Evolutionary conservation across 2,113 vertebrate genomes (phyloP).

Genomic region (Dermatemys mawii): DNA sequence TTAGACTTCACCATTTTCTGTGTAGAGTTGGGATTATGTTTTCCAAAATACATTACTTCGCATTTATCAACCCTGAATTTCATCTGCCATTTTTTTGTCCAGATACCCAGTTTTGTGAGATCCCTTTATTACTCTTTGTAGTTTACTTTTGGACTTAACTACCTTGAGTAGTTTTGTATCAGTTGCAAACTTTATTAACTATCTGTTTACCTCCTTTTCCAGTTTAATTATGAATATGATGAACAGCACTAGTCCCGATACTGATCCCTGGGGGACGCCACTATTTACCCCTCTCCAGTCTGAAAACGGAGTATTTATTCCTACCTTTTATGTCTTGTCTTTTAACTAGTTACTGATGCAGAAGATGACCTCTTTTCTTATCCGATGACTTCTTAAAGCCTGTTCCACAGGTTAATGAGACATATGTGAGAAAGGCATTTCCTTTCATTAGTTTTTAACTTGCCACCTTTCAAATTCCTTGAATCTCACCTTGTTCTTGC

Average conservation of each 20-base stretch:
- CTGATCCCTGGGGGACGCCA: too few species aligned
- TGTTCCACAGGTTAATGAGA: neutral
- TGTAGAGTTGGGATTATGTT: neutral
- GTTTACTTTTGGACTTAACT: neutral
- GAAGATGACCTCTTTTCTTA: neutral
- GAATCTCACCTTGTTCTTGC: neutral
- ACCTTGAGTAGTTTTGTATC: neutral
- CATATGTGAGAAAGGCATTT: neutral
- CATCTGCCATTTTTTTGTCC: neutral
- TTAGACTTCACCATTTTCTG: neutral
- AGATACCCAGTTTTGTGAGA: too few species aligned
- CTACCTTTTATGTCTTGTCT: neutral
- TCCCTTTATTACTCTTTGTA: neutral
- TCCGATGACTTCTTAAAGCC: neutral
- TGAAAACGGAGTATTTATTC: neutral
- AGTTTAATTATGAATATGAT: neutral
- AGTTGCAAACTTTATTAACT: neutral
- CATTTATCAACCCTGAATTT: neutral
- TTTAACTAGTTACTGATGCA: neutral
- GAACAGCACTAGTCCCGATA: neutral
- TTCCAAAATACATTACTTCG: neutral
- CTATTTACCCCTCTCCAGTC: neutral
- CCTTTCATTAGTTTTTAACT: neutral
- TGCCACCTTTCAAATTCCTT: neutral
- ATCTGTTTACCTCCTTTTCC: neutral